Conservation (phyloP, 2,888 invertebrate species). For the Nesidiocoris tenuis region DNA sequence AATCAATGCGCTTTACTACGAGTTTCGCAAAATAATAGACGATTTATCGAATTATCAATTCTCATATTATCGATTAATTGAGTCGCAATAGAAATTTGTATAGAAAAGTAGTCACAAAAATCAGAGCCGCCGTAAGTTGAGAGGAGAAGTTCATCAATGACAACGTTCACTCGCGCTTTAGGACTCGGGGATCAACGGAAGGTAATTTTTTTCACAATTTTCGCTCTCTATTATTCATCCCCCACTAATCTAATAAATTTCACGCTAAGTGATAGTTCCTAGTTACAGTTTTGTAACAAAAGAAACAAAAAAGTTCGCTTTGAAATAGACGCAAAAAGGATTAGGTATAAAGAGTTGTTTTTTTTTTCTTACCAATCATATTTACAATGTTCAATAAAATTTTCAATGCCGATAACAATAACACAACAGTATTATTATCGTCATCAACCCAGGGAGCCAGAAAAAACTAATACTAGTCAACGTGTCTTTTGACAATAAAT, state of each 20-base stretch:
- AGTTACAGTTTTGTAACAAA: conserved; percentile 1
- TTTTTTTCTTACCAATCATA: conserved; percentile 24
- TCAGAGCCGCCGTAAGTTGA: too few species aligned
- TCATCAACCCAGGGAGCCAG: conserved; percentile 18
- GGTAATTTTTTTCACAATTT: too few species aligned
- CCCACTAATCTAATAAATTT: conserved; percentile 33
- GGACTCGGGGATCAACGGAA: too few species aligned
- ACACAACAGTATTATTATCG: conserved; percentile 15
- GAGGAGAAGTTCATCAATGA: too few species aligned
- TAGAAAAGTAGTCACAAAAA: too few species aligned
- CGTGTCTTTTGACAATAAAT: conserved; percentile 47
- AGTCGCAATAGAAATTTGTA: too few species aligned
- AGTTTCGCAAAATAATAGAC: too few species aligned
- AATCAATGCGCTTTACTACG: too few species aligned
- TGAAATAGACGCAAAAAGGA: background rate
- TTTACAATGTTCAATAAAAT: conserved; percentile 32
- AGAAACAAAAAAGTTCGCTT: conserved; percentile 13
- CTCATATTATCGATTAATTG: too few species aligned
- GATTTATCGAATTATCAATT: too few species aligned
- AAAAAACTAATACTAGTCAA: conserved; percentile 46
- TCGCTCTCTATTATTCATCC: too few species aligned
- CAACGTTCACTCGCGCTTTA: too few species aligned
- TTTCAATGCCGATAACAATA: conserved; percentile 10
- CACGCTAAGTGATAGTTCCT: conserved; percentile 22
- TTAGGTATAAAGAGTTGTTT: background rate